Percentiles rank a stretch among this genome's conserved stretches.
Conservation (phyloP, 2,888 invertebrate genomes). For the Torymus aiolomorphi region DNA sequence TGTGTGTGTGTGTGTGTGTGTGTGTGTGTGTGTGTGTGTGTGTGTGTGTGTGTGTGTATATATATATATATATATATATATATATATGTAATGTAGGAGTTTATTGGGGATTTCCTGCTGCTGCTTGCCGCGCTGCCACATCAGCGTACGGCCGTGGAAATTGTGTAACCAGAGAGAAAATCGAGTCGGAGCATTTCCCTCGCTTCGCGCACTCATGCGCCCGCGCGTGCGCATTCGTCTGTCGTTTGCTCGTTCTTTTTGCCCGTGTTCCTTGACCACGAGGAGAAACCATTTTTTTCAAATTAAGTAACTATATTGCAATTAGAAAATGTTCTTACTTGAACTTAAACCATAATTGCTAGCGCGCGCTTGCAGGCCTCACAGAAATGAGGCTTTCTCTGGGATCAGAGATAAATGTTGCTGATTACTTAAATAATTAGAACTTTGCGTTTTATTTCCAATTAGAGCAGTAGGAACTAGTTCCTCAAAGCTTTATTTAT, state of each 20-base stretch:
- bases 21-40: too few relatives aligned
- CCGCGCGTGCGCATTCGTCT: neutral
- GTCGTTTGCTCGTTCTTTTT: slow-evolving; percentile 11
- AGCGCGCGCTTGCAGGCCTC: neutral
- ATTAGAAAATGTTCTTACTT: slow-evolving; percentile 8
- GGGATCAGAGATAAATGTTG: too few relatives aligned
- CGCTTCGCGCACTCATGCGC: neutral
- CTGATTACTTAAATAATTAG: too few relatives aligned
- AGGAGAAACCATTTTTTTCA: slow-evolving; percentile 26
- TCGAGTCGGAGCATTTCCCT: neutral
- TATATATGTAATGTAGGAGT: neutral
- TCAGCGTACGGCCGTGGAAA: neutral
- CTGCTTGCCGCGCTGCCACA: too few relatives aligned
- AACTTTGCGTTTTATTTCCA: too few relatives aligned
- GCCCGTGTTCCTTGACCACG: slow-evolving; percentile 7
- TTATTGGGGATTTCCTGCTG: slow-evolving; percentile 37
- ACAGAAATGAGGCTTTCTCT: slow-evolving; percentile 10
- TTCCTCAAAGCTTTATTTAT: too few relatives aligned
- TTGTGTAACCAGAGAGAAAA: slow-evolving; percentile 43
- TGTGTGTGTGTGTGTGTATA: too few relatives aligned
- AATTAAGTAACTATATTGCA: slow-evolving; percentile 22
- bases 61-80: too few relatives aligned
- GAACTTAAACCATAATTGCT: neutral
- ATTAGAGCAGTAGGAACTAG: too few relatives aligned
- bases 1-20: too few relatives aligned